Base-by-base conservation (phyloP, 2,113 vertebrate species). In the Oxygymnocypris stewartii region DNA sequence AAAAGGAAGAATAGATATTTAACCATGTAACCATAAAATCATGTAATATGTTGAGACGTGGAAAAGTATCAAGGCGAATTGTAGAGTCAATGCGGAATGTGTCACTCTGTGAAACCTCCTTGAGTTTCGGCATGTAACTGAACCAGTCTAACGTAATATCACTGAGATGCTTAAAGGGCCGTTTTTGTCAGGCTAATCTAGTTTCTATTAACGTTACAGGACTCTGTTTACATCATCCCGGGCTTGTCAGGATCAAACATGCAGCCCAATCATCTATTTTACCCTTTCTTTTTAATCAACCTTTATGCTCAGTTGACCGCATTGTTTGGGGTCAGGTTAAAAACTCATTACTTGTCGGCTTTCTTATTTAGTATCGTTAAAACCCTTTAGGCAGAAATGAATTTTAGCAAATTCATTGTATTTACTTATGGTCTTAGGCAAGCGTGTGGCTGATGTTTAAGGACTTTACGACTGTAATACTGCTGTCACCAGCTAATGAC, bases 51-150 rank as follows among this genome's bases (percentile, higher is more conserved):
- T 35, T 18, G 40, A 42, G 31, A 79, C n/a, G 54, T 10, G 23
- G n/a, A 47, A 40, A 14, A 44, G 44, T 6, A 6, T 54, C 4
- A 11, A 16, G 11, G 44, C 10, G 28, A 79, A 40, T 25, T 86
- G 65, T 79, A 51, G 69, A 42, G 31, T 71, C 67, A 49, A 37
- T 87, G 86, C 71, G 89, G 87, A 87, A 88, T 90, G 69, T 89
- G 67, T 16, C 85, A 61, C 54, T 37, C n/a, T 31, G 31, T 28
- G 35, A 82, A 78, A 37, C 51, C 23, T 79, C 49, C 37, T 42
- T 73, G 69, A 73, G 61, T 23, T 82, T 65, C 8, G 73, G 49
- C 71, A 28, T 83, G n/a, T 20, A 51, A 37, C 35, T 37, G 9
- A 54, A 65, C 31, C 6, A 42, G 16, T 47, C 13, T 31, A 31